phyloP scores from a whole-genome alignment of 2,113 vertebrate species.

The Urocolius indicus region DNA sequence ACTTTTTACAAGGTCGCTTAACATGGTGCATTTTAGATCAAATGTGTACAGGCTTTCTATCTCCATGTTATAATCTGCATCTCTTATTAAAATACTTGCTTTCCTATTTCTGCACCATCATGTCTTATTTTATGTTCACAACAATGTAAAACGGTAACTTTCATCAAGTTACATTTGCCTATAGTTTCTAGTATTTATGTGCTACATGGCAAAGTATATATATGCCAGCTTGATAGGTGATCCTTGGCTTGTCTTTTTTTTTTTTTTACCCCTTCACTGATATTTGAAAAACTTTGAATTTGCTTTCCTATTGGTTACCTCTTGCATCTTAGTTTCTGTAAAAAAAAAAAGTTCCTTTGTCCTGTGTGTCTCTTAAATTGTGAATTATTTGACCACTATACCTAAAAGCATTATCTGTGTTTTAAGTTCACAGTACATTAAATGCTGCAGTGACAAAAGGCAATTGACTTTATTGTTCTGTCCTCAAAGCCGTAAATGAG shows the following conservation, averaged over 20 bases:
- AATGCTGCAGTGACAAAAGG: not conserved
- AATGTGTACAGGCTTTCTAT: not conserved
- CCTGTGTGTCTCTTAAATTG: not conserved
- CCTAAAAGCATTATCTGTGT: not conserved
- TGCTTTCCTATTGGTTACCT: not conserved
- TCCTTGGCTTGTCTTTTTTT: not conserved
- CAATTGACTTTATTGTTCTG: not conserved
- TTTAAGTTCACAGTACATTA: conserved; percentile 28
- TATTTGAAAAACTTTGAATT: not conserved
- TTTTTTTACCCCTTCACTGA: accelerated
- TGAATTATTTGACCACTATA: not conserved
- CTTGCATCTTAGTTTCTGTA: not conserved
- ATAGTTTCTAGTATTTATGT: not conserved
- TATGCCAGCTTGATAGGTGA: not conserved
- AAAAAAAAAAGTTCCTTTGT: not conserved
- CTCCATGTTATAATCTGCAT: not conserved
- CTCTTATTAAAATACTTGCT: not conserved
- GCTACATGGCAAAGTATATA: not conserved
- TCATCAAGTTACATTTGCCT: not conserved
- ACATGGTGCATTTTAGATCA: not conserved
- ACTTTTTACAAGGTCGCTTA: not conserved
- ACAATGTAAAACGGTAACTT: not conserved
- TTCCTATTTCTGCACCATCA: not conserved
- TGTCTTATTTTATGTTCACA: not conserved
- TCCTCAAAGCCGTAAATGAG: not conserved